These are phyloP conservation scores for Drosophila grimshawi DNA, from an alignment of 1,140 invertebrate genomes.

Conservation along the genomic window DNA sequence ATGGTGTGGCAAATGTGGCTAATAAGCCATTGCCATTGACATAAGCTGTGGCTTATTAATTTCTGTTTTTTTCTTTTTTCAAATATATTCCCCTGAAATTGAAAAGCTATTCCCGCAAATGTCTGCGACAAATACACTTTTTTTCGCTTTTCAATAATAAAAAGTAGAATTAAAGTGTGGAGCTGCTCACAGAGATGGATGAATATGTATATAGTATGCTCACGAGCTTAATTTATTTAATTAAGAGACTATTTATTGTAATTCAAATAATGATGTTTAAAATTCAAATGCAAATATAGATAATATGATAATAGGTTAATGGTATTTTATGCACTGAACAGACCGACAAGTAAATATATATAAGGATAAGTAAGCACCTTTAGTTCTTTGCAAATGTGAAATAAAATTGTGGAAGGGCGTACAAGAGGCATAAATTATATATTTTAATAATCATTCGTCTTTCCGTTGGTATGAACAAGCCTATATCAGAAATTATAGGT, in stretches of 20 bases:
- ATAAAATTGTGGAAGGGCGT: too few relatives aligned
- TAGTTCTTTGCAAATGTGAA: too few relatives aligned
- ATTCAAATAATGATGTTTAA: too few relatives aligned
- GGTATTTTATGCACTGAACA: too few relatives aligned
- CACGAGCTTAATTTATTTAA: neutral
- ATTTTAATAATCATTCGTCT: too few relatives aligned
- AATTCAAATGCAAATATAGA: too few relatives aligned
- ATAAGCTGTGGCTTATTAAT: constrained; percentile 75
- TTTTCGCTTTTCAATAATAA: constrained; percentile 10
- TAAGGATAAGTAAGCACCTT: too few relatives aligned
- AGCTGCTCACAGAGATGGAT: neutral
- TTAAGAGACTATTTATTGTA: neutral
- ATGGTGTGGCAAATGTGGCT: constrained; percentile 39
- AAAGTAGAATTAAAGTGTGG: constrained; percentile 17
- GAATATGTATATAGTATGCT: neutral
- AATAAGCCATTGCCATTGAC: constrained; percentile 72
- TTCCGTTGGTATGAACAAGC: too few relatives aligned
- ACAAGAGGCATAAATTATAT: too few relatives aligned
- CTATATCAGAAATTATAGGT: too few relatives aligned
- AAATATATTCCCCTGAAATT: constrained; percentile 14
- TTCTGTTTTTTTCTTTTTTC: constrained; percentile 50
- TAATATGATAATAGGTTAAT: too few relatives aligned
- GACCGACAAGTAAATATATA: too few relatives aligned
- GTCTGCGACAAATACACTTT: constrained; percentile 50
- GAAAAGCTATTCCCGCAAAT: constrained; percentile 57